Base-by-base conservation (phyloP, 2,888 invertebrate genomes). In the Parnassius apollo region DNA sequence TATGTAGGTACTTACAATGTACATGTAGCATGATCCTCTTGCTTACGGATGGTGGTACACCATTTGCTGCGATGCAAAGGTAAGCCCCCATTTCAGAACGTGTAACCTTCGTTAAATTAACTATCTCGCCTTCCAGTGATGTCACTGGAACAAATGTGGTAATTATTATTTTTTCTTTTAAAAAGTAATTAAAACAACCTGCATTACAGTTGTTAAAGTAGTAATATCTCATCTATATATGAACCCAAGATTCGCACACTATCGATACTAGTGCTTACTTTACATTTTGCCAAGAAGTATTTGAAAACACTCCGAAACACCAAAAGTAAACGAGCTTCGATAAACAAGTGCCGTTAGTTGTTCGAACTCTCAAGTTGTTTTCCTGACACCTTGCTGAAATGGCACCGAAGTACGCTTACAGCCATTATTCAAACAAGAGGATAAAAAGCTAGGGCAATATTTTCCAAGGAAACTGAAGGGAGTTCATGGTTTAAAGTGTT, bases 1-100 rank as follows among this genome's bases (percentile, higher is more conserved):
- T 35, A 7, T 35, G 35, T 35, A 35, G 35, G 68, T 92, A 96
- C 97, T 96, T 87, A 97, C 97, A 97, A 88, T 97, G 96, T 72
- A 97, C 96, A 87, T 96, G 96, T 66, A 97, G 94, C 95, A 96
- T 96, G 94, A 97, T 96, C 82, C 97, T 93, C 90, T 97, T 97
- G 93, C 96, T 97, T 82, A 97, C 97, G 52, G 96, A 95, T 46
- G 97, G 97, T 45, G 97, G 97, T 25, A 97, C 96, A 52, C 96
- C 96, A 81, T 97, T 97, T 71, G 96, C 96, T 62, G 97, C 97
- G 85, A 97, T 96, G 89, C 97, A 97, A 76, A 97, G 93, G 86
- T 97, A 97, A 62, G 96, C 95, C 59, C 96, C 96, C 96, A 97
- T 96, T 92, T 97, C 97, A 57, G 96, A 96, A 71, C 97, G 93